Evolutionary conservation across 2,113 vertebrate genomes (phyloP).

Genomic region (Genyomyrus donnyi): DNA sequence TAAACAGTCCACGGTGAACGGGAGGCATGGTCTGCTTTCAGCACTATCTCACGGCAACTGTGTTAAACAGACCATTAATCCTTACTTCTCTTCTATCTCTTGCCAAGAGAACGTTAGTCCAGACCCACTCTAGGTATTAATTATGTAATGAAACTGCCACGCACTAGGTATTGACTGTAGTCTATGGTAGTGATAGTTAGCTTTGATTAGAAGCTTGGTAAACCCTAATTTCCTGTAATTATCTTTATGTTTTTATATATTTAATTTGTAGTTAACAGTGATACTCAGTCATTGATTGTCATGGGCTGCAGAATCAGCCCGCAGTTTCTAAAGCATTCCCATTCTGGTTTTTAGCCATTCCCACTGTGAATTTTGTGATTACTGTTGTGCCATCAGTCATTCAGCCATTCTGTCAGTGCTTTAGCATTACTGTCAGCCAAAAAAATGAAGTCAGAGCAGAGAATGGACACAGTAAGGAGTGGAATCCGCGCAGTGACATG

Average conservation of each 20-base stretch:
- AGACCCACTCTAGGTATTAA: not conserved
- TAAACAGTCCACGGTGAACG: not conserved
- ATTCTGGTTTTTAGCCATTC: not conserved
- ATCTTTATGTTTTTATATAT: not conserved
- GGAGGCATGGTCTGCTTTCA: not conserved
- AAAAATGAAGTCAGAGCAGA: not conserved
- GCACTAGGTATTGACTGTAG: not conserved
- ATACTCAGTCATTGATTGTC: not conserved
- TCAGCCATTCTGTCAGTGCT: not conserved
- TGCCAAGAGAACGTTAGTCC: not conserved
- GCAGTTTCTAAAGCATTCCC: not conserved
- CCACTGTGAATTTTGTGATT: not conserved
- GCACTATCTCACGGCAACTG: not conserved
- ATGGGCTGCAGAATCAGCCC: not conserved
- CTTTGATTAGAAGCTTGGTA: not conserved
- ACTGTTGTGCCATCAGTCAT: not conserved
- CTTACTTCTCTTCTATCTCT: not conserved
- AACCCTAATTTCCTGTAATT: not conserved
- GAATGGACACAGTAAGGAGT: not conserved
- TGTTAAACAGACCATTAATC: not conserved
- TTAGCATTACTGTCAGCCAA: not conserved
- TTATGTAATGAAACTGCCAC: slow-evolving; percentile 1
- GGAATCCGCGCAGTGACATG: not conserved
- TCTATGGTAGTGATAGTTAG: not conserved
- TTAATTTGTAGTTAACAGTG: not conserved